phyloP scores from a whole-genome alignment of 2,797 vertebrate species.

The Hypotaenidia philippensis region DNA sequence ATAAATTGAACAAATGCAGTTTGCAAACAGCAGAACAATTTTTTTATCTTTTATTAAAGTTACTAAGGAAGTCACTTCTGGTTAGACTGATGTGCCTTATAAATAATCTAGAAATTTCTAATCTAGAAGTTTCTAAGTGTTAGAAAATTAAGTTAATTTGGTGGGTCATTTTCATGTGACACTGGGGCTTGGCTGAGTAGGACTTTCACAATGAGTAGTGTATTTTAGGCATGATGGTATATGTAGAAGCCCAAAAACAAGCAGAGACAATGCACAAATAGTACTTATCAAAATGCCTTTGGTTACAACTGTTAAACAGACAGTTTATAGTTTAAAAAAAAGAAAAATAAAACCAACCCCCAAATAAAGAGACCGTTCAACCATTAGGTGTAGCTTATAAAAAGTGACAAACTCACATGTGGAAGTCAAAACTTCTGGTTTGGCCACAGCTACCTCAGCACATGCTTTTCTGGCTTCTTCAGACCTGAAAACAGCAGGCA shows the following conservation, averaged over 20 bases:
- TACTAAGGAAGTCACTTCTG: neutral
- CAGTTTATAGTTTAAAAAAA: neutral
- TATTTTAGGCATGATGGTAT: neutral
- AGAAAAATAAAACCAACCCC: neutral
- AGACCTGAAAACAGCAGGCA: neutral
- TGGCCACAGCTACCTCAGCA: neutral
- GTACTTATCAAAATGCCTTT: neutral
- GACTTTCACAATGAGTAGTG: neutral
- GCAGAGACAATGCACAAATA: neutral
- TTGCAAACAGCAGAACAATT: neutral
- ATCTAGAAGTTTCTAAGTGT: neutral
- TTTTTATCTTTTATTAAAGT: neutral
- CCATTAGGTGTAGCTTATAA: neutral
- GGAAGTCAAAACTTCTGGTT: neutral
- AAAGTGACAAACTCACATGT: neutral
- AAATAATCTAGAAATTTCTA: neutral
- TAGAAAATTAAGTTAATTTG: neutral
- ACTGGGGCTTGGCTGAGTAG: neutral
- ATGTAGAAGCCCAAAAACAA: neutral
- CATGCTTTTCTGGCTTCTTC: neutral
- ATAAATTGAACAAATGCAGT: neutral
- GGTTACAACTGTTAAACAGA: neutral
- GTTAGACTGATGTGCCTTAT: neutral
- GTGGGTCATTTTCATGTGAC: neutral
- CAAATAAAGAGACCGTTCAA: neutral